Evolutionary conservation across 1,140 invertebrate genomes (phyloP).

Genomic region (Bicyclus anynana): DNA sequence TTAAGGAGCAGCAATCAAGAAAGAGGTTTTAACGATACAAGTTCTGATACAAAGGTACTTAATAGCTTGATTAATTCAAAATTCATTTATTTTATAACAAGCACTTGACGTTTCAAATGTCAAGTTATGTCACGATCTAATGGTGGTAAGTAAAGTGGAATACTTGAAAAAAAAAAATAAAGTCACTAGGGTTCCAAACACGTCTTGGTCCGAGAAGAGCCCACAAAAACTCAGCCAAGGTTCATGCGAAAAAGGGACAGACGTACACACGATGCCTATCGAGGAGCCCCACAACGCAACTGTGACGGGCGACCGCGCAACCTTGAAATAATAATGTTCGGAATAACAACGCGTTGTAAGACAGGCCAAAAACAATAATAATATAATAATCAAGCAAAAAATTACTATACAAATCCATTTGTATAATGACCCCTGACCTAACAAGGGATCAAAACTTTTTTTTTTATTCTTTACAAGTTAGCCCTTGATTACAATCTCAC

Average conservation of each 20-base stretch:
- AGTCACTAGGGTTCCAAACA: too few relatives aligned
- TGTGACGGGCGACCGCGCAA: conserved; percentile 71
- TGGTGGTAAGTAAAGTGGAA: too few relatives aligned
- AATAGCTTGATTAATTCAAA: too few relatives aligned
- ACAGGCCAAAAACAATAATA: conserved; percentile 59
- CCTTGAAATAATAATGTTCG: conserved; percentile 77
- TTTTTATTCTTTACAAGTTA: too few relatives aligned
- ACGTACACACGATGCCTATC: conserved; percentile 68
- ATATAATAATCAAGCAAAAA: conserved; percentile 2
- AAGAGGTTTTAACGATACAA: conserved; percentile 50
- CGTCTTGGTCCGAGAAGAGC: too few relatives aligned
- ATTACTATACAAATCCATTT: not conserved
- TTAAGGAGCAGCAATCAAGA: conserved; percentile 46
- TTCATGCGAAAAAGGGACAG: conserved; percentile 68
- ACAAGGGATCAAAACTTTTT: not conserved
- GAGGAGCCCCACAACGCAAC: conserved; percentile 74
- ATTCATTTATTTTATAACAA: too few relatives aligned
- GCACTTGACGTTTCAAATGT: too few relatives aligned
- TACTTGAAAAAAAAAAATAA: too few relatives aligned
- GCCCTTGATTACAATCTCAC: too few relatives aligned
- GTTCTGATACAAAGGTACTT: conserved; percentile 63
- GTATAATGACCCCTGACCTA: not conserved
- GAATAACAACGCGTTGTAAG: conserved; percentile 74
- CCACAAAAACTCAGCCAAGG: too few relatives aligned
- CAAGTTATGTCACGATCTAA: too few relatives aligned